Conservation (phyloP, 92 coral and sea anemone genomes). For the Heteractis magnifica region DNA sequence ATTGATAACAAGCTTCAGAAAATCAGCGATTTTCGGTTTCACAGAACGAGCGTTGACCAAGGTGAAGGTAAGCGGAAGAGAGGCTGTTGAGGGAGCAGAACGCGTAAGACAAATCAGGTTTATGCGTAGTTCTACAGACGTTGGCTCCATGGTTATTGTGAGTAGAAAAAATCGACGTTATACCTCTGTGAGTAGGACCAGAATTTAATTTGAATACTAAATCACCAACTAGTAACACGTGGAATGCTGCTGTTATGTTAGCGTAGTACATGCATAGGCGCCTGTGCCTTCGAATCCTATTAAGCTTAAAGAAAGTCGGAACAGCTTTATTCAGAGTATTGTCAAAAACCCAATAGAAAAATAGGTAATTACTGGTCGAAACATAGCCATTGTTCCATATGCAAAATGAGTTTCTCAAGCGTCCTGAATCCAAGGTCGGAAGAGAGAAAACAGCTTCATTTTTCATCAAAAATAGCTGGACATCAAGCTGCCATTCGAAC, state of each 20-base stretch:
- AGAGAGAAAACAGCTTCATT: no score
- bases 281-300: conserved; percentile 25
- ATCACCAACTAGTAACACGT: conserved; percentile 22
- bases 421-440: background rate
- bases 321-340: background rate
- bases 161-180: no score
- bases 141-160: no score
- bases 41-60: conserved; percentile 14
- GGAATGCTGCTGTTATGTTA: conserved; percentile 35
- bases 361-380: background rate
- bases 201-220: conserved; percentile 23
- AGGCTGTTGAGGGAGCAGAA: no score
- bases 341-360: background rate
- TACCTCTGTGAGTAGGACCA: conserved; percentile 3
- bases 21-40: conserved; percentile 28
- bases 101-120: background rate
- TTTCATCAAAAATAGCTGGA: no score
- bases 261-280: conserved; percentile 21
- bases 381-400: background rate
- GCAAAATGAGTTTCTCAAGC: background rate
- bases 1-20: conserved; percentile 20
- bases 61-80: no score
- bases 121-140: background rate
- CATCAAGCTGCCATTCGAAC: no score
- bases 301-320: background rate